Conservation (phyloP, 2,888 invertebrate genomes). For the Pycnomerus fuliginosus region DNA sequence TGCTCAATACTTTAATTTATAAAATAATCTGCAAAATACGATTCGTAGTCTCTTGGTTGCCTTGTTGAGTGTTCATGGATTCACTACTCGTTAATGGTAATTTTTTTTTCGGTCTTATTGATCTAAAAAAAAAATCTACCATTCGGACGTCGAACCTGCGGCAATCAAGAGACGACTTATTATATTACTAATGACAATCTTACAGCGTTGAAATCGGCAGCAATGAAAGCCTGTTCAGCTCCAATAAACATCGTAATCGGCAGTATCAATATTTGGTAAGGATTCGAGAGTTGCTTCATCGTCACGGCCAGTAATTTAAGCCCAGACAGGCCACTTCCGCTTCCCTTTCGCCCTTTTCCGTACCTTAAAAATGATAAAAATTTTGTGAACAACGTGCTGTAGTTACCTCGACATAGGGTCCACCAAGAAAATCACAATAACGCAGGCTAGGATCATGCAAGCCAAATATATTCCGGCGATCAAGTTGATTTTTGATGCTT, state of each 20-base stretch:
- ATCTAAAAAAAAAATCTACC: no score
- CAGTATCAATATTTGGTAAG: constrained; percentile 78
- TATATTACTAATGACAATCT: no score
- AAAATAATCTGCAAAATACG: no score
- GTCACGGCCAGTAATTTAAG: constrained; percentile 73
- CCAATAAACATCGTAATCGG: constrained; percentile 94
- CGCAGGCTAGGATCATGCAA: constrained; percentile 74
- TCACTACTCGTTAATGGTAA: no score
- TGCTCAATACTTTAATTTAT: no score
- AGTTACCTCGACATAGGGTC: constrained; percentile 74
- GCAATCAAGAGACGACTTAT: no score
- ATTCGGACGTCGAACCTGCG: no score
- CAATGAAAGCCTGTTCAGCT: constrained; percentile 89
- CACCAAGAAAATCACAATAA: constrained; percentile 75
- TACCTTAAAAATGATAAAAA: constrained; percentile 54
- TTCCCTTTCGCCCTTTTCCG: constrained; percentile 59
- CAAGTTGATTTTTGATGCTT: constrained; percentile 70
- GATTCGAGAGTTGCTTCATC: constrained; percentile 71
- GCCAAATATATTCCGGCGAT: constrained; percentile 79
- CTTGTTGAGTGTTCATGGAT: no score
- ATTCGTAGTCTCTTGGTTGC: no score
- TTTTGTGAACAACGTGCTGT: neutral
- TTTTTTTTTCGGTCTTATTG: no score
- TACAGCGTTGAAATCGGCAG: constrained; percentile 80
- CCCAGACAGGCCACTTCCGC: constrained; percentile 65